Evolutionary conservation across 2,888 invertebrate genomes (phyloP), one percentile per base, ranked within the genome.

Genomic region (Andrena chrysosceles): DNA sequence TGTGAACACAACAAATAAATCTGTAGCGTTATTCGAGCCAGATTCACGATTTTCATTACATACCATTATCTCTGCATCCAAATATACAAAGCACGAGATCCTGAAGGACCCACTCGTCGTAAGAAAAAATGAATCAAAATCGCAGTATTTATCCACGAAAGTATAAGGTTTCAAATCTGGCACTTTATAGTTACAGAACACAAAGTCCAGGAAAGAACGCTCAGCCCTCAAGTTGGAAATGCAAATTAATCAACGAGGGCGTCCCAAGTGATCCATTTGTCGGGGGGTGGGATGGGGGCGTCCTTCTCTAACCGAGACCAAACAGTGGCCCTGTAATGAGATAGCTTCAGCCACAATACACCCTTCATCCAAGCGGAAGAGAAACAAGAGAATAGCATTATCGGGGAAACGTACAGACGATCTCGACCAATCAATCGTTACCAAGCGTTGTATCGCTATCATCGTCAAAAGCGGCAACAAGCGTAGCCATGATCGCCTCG

Each of bases 361-460:
- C 91, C 89, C 92, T 91, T 91, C 92, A 91, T 85, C 89, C 91
- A 89, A 89, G 92, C 91, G 91, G 91, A 93, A 93, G 91, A 92
- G 93, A 92, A 93, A 93, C 93, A 93, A 92, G 92, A 90, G 92
- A 93, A 93, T 86, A 90, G 92, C 93, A 93, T 93, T 93, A 93
- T 87, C 90, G 83, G 88, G 87, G 89, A 89, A 90, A 87, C 88
- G 87, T 87, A 83, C 81, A 85, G 87, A 88, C 87, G 88, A 87
- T 89, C 87, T 88, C 87, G 86, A 87, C 87, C 87, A 81, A 86
- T 89, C 84, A 87, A 83, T 85, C 86, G 83, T 70, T 82, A 72
- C 80, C 74, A 60, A 86, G 66, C 80, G 78, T 73, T 79, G 80
- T 83, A 87, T 78, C 83, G 74, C 83, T 76, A 76, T 85, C 84